These are phyloP conservation scores for Diceros bicornis DNA, from an alignment of 2,797 vertebrate species.

Conservation along the genomic window DNA sequence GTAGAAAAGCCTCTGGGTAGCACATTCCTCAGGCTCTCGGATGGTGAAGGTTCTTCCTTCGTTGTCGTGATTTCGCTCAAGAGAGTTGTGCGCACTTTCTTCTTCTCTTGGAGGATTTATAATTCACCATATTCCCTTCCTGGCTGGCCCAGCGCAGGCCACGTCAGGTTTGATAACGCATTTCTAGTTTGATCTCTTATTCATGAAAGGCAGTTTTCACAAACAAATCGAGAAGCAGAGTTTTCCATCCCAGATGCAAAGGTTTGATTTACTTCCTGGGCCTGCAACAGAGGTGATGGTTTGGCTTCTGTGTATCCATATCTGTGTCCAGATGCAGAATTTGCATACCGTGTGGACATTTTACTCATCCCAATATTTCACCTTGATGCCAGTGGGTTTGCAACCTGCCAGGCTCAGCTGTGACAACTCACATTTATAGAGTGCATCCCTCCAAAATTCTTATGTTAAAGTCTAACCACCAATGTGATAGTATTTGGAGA, in stretches of 20 bases:
- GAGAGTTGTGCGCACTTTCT: not conserved
- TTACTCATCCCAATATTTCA: not conserved
- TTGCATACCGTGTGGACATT: not conserved
- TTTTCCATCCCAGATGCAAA: slow-evolving; percentile 2
- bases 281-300: not conserved
- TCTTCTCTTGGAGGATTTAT: slow-evolving; percentile 18
- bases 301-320: not conserved
- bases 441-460: not conserved
- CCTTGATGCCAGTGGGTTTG: not conserved
- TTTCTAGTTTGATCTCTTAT: slow-evolving; percentile 69
- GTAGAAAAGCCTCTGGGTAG: not conserved
- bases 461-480: not conserved
- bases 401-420: not conserved
- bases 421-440: not conserved
- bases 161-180: slow-evolving; percentile 21
- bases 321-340: not conserved
- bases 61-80: not conserved
- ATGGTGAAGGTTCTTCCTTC: not conserved
- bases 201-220: slow-evolving; percentile 68
- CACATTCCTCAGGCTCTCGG: not conserved
- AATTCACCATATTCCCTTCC: slow-evolving; percentile 6
- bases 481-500: not conserved
- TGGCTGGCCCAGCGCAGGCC: not conserved
- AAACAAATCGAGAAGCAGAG: slow-evolving; percentile 36
- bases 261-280: slow-evolving; percentile 31